These are phyloP conservation scores for Drosophila anceps DNA, from an alignment of 2,888 invertebrate genomes.

Conservation along the genomic window DNA sequence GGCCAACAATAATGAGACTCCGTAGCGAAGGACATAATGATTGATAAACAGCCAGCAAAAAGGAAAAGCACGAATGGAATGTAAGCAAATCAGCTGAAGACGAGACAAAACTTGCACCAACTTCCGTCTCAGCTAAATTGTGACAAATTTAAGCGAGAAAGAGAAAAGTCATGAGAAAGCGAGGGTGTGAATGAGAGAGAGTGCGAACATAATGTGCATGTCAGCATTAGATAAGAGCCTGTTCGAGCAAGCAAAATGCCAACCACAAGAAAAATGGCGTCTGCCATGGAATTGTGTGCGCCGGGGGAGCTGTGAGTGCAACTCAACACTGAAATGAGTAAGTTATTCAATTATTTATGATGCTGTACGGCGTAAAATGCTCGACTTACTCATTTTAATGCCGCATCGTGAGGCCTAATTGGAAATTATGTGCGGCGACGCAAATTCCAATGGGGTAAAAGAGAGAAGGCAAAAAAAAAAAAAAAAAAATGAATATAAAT, in stretches of 20 bases:
- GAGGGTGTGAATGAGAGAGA: not conserved
- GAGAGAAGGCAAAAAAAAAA: not conserved
- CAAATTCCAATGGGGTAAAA: slow-evolving; percentile 21
- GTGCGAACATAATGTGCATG: slow-evolving; percentile 66
- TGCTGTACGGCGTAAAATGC: slow-evolving; percentile 46
- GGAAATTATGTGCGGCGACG: slow-evolving; percentile 57
- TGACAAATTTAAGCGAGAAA: slow-evolving; percentile 65
- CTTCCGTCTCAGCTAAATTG: slow-evolving; percentile 55
- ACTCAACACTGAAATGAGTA: slow-evolving; percentile 56
- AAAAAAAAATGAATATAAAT: slow-evolving; percentile 3
- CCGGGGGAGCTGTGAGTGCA: slow-evolving; percentile 5
- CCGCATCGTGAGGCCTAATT: slow-evolving; percentile 62
- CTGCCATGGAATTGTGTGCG: slow-evolving; percentile 19
- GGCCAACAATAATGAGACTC: slow-evolving; percentile 66
- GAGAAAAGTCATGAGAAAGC: not conserved
- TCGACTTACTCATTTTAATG: slow-evolving; percentile 48
- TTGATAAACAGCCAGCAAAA: slow-evolving; percentile 61
- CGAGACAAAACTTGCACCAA: slow-evolving; percentile 32
- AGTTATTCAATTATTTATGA: slow-evolving; percentile 77
- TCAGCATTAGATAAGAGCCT: slow-evolving; percentile 64
- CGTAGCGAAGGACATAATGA: slow-evolving; percentile 69
- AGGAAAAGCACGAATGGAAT: not conserved
- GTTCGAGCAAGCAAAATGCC: slow-evolving; percentile 33
- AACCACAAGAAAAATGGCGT: slow-evolving; percentile 26
- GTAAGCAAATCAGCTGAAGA: slow-evolving; percentile 9